phyloP scores from a whole-genome alignment of 1,140 invertebrate genomes.

The Chionoecetes opilio region DNA sequence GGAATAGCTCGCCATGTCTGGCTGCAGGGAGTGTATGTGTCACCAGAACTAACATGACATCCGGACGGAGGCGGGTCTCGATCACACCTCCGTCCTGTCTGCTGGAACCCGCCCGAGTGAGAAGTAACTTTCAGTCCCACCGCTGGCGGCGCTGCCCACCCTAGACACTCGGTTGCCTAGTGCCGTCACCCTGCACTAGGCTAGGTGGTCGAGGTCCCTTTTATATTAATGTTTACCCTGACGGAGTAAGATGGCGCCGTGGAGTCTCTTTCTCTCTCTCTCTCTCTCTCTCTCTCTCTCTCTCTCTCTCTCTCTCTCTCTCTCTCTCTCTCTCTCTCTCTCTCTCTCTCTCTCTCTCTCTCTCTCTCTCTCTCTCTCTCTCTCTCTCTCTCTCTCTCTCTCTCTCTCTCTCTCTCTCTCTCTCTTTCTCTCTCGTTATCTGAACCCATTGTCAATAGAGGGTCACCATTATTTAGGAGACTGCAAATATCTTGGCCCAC shows the following conservation, averaged over 20 bases:
- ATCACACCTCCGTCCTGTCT: slow-evolving; percentile 42
- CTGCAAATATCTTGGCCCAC: no score
- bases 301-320: no score
- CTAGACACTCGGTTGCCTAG: slow-evolving; percentile 15
- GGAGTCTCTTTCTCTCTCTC: no score
- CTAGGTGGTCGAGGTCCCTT: neutral
- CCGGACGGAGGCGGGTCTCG: neutral
- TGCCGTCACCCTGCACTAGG: neutral
- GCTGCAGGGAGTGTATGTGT: no score
- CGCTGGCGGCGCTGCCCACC: slow-evolving; percentile 61
- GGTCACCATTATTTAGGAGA: no score
- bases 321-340: no score
- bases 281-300: no score
- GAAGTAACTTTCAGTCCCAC: slow-evolving; percentile 48
- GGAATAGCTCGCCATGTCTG: slow-evolving; percentile 60
- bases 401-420: slow-evolving; percentile 48
- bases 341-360: no score
- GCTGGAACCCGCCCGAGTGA: slow-evolving; percentile 57
- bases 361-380: slow-evolving; percentile 37
- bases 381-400: slow-evolving; percentile 39
- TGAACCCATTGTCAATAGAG: no score
- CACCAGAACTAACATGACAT: neutral
- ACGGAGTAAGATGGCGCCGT: no score
- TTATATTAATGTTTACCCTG: neutral
- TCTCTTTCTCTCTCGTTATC: neutral